Percentiles rank a stretch among this genome's conserved stretches.
These are phyloP conservation scores for Tortricodes alternella DNA, from an alignment of 2,888 invertebrate species.

Conservation along the genomic window DNA sequence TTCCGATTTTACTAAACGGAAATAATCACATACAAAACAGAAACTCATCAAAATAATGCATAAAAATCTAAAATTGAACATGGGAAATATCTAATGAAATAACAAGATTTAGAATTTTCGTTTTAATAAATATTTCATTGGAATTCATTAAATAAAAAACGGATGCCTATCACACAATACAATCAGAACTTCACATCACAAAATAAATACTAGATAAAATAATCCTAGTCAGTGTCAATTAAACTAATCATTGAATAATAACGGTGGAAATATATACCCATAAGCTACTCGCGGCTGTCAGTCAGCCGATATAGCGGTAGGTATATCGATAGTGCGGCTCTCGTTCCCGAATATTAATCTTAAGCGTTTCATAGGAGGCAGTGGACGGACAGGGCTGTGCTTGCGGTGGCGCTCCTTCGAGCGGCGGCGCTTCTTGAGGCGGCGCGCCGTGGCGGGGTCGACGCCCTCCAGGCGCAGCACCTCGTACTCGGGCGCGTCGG, in stretches of 20 bases:
- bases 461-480: slow-evolving; percentile 92
- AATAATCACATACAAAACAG: slow-evolving; percentile 8
- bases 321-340: slow-evolving; percentile 93
- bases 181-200: slow-evolving; percentile 67
- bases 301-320: slow-evolving; percentile 86
- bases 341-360: slow-evolving; percentile 94
- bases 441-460: slow-evolving; percentile 79
- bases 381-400: slow-evolving; percentile 80
- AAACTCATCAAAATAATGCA: background rate
- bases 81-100: slow-evolving; percentile 44
- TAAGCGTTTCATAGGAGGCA: slow-evolving; percentile 91
- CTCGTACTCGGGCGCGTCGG: slow-evolving; percentile 91
- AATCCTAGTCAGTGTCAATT: slow-evolving; percentile 79
- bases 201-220: slow-evolving; percentile 78
- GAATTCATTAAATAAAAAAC: slow-evolving; percentile 67
- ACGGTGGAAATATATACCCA: slow-evolving; percentile 78
- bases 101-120: slow-evolving; percentile 46
- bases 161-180: slow-evolving; percentile 70
- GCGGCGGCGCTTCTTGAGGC: slow-evolving; percentile 81
- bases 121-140: slow-evolving; percentile 64
- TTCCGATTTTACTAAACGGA: background rate
- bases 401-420: slow-evolving; percentile 76
- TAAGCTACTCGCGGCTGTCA: slow-evolving; percentile 74
- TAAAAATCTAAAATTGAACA: background rate
- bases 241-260: slow-evolving; percentile 79